Conservation (phyloP, 1,140 invertebrate species). For the Tyrophagus putrescentiae region DNA sequence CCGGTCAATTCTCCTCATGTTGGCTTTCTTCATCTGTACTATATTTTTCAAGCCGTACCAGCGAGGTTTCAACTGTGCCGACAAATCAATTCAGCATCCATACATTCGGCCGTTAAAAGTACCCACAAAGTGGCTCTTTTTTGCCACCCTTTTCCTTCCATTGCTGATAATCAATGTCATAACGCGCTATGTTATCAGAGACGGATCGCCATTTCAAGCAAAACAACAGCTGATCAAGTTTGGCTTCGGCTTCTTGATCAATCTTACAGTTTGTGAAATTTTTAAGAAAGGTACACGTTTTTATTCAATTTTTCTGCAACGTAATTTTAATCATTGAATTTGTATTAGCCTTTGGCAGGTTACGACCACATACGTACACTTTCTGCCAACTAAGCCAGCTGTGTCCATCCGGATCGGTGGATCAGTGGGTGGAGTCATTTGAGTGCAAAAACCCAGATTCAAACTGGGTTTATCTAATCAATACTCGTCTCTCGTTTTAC, state of each 20-base stretch:
- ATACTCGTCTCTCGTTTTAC: conserved; percentile 13
- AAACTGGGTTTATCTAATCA: neutral
- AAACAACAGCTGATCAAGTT: neutral
- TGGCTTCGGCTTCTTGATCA: conserved; percentile 11
- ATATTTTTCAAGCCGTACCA: neutral
- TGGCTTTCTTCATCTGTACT: neutral
- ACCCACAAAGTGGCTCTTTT: neutral
- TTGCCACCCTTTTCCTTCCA: neutral
- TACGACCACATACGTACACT: conserved; percentile 7
- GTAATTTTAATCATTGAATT: no score
- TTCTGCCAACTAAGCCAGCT: conserved; percentile 1
- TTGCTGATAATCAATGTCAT: neutral
- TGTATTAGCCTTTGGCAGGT: conserved; percentile 18
- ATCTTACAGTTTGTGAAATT: conserved; percentile 5
- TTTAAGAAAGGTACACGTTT: neutral
- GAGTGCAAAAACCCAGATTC: neutral
- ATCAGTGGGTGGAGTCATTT: conserved; percentile 2
- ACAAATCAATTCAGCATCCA: neutral
- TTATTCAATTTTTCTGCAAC: no score
- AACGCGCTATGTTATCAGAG: neutral
- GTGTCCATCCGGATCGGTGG: neutral
- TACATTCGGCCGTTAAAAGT: neutral
- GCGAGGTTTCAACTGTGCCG: conserved; percentile 9
- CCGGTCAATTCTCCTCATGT: neutral
- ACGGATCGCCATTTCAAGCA: no score